Evolutionary conservation across 1,140 invertebrate genomes (phyloP).

Genomic region (Anthonomus grandis): DNA sequence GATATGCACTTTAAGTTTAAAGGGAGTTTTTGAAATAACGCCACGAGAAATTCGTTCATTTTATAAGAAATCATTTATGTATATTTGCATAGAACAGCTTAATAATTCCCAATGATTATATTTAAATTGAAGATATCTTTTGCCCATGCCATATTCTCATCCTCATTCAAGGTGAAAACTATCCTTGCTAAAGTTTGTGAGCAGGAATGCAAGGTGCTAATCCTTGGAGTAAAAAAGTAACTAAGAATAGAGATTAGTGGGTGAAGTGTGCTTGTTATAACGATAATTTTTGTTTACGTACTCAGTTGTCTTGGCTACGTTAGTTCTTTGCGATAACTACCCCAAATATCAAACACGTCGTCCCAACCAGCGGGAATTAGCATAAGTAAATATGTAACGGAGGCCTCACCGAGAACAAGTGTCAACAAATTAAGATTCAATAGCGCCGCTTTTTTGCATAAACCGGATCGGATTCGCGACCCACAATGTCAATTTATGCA

Average conservation of each 20-base stretch:
- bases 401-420: slow-evolving; percentile 19
- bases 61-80: not conserved
- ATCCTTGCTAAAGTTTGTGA: not conserved
- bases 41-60: not conserved
- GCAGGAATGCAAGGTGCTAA: not conserved
- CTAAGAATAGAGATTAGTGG: not conserved
- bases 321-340: slow-evolving; percentile 16
- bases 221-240: not conserved
- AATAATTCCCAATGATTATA: not conserved
- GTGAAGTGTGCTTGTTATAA: not conserved
- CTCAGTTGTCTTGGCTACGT: not conserved
- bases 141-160: no score
- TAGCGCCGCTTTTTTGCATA: slow-evolving; percentile 23
- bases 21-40: slow-evolving; percentile 8
- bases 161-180: not conserved
- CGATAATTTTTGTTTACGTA: not conserved
- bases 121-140: no score
- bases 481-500: slow-evolving; percentile 28
- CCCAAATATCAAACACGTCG: slow-evolving; percentile 20
- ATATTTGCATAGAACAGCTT: not conserved
- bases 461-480: slow-evolving; percentile 14
- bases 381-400: slow-evolving; percentile 23
- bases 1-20: slow-evolving; percentile 14
- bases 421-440: slow-evolving; percentile 30
- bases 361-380: slow-evolving; percentile 7